These are phyloP conservation scores for Carduelis carduelis DNA, from an alignment of 2,797 vertebrate genomes.

Conservation along the genomic window DNA sequence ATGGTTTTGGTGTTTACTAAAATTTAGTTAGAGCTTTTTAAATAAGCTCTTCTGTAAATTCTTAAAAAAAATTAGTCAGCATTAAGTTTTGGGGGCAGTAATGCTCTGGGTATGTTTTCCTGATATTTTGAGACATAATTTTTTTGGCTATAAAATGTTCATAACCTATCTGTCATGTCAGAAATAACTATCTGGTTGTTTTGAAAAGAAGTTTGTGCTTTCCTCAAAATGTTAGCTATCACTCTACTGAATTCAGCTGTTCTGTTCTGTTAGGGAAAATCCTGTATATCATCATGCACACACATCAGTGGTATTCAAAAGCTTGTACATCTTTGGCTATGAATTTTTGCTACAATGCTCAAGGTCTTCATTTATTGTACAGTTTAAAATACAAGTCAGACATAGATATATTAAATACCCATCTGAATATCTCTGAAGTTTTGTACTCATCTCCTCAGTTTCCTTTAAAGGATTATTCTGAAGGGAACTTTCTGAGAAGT, in stretches of 20 bases:
- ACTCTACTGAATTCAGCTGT: neutral
- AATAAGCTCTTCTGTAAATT: neutral
- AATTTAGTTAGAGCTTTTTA: neutral
- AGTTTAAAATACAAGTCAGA: neutral
- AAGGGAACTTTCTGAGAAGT: neutral
- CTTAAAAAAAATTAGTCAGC: neutral
- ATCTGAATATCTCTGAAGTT: neutral
- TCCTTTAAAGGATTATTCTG: neutral
- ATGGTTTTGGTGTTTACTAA: neutral
- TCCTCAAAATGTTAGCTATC: neutral
- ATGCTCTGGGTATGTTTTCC: neutral
- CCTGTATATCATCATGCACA: neutral
- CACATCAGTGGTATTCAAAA: accelerated
- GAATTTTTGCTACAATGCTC: neutral
- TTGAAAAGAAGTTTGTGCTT: neutral
- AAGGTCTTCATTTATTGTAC: neutral
- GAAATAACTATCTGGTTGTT: neutral
- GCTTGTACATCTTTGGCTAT: neutral
- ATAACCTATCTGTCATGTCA: neutral
- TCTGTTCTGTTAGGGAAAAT: neutral
- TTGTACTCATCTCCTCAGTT: neutral
- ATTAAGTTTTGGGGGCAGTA: neutral
- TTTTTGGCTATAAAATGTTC: neutral
- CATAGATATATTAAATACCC: neutral
- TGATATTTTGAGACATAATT: neutral